Evolutionary conservation across 1,140 invertebrate species (phyloP).

Genomic region (Drosophila dunni): DNA sequence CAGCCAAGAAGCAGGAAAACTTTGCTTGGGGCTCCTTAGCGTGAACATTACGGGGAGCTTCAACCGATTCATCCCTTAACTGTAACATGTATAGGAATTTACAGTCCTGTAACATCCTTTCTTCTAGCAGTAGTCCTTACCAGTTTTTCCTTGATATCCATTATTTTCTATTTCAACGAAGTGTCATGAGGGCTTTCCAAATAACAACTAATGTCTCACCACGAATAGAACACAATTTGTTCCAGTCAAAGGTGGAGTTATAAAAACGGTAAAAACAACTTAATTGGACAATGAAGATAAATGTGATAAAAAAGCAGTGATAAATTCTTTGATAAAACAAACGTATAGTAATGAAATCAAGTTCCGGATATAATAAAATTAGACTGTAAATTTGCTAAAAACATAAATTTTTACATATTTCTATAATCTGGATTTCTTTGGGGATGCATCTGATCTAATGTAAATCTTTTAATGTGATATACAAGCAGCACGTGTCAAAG

Average conservation of each 20-base stretch:
- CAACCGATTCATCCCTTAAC: conserved; percentile 30
- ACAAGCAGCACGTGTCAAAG: no score
- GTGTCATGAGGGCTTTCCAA: background rate
- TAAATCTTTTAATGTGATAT: no score
- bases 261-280: background rate
- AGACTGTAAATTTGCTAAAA: no score
- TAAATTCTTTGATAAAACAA: no score
- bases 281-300: background rate
- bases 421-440: no score
- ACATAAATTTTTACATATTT: no score
- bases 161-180: background rate
- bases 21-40: background rate
- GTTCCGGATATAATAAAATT: no score
- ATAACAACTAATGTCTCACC: background rate
- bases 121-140: background rate
- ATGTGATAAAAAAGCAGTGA: no score
- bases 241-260: background rate
- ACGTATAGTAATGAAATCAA: no score
- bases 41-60: background rate
- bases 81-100: background rate
- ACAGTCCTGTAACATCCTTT: background rate
- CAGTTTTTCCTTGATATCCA: background rate
- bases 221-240: background rate
- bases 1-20: conserved; percentile 44
- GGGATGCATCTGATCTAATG: no score